phyloP scores from a whole-genome alignment of 2,797 vertebrate genomes.

The Pseudochaenichthys georgianus region DNA sequence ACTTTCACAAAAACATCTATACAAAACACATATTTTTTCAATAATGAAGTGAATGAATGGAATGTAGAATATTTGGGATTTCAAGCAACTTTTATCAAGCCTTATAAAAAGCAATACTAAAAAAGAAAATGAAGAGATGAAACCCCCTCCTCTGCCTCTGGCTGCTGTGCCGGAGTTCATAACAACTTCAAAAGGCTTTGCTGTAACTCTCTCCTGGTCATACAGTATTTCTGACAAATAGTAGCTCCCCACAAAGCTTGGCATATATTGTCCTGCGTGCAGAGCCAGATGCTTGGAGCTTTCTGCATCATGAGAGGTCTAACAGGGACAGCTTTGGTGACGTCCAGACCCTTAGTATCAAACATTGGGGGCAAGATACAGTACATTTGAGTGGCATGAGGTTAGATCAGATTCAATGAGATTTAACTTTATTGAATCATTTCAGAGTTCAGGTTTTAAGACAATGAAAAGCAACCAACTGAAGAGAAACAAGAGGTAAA shows the following conservation, averaged over 20 bases:
- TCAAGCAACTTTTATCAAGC: constrained; percentile 31
- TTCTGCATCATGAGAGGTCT: neutral
- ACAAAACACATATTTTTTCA: constrained; percentile 8
- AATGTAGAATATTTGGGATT: constrained; percentile 22
- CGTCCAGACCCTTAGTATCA: neutral
- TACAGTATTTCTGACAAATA: constrained; percentile 23
- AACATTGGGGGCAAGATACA: neutral
- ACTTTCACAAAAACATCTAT: neutral
- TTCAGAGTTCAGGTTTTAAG: neutral
- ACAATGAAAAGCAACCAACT: neutral
- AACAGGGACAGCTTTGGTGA: constrained; percentile 13
- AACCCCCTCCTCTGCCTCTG: constrained; percentile 20
- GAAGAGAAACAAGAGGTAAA: neutral
- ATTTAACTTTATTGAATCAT: too few relatives aligned
- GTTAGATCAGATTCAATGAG: neutral
- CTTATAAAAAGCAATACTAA: constrained; percentile 40
- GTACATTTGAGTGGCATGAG: too few relatives aligned
- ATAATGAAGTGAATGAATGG: constrained; percentile 9
- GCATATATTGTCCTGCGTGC: neutral
- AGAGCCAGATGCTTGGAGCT: constrained; percentile 28
- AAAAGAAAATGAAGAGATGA: constrained; percentile 32
- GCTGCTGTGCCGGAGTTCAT: constrained; percentile 27
- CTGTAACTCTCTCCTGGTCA: constrained; percentile 13
- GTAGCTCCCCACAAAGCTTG: constrained; percentile 29
- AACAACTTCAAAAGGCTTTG: constrained; percentile 45